Base-by-base conservation (phyloP, 1,140 invertebrate species). In the Eurosta solidaginis region DNA sequence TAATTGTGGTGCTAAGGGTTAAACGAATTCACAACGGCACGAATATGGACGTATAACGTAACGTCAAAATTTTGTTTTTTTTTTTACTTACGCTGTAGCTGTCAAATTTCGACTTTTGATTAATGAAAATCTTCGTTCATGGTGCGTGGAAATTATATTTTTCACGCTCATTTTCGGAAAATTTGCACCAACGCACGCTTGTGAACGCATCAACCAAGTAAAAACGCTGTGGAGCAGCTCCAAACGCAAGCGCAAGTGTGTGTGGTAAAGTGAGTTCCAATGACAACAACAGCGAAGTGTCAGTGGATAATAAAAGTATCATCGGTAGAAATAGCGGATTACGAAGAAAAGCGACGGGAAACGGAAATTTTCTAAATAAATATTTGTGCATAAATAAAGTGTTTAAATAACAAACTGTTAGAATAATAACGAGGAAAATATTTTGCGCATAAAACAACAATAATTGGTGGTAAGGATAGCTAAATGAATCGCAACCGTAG, bases 181-280 rank as follows among this genome's bases (percentile, higher is more conserved):
- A 40, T 14, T 68, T 29, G n/a, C 59, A 40, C 14, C 17, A 36
- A 40, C 59, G 33, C n/a, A 14, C 59, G 40, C 40, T 68, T 68
- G 33, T 68, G 59, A 40, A 36, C 59, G 33, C 36, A 68, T 68
- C 59, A 40, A 68, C 59, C 14, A 42, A 40, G 5, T n/a, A 33
- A 36, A 1, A 29, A 68, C 59, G 59, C 33, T 33, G 59, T 68
- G 59, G 59, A 68, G 59, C 59, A 68, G 33, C 59, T 68, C 59
- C n/a, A n/a, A 68, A 42, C 59, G 33, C 59, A 68, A 68, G 33
- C 59, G 59, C 33, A 33, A 68, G 59, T 40, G 59, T 68, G 59
- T 22, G 12, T 20, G 33, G 59, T 40, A 40, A 40, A 17, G 59
- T 42, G 59, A 22, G 9, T 40, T 68, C 27, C 36, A 68, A 68